Evolutionary conservation across 2,113 vertebrate species (phyloP), one percentile per base, ranked within the genome.

Genomic region (Bambusicola thoracicus): DNA sequence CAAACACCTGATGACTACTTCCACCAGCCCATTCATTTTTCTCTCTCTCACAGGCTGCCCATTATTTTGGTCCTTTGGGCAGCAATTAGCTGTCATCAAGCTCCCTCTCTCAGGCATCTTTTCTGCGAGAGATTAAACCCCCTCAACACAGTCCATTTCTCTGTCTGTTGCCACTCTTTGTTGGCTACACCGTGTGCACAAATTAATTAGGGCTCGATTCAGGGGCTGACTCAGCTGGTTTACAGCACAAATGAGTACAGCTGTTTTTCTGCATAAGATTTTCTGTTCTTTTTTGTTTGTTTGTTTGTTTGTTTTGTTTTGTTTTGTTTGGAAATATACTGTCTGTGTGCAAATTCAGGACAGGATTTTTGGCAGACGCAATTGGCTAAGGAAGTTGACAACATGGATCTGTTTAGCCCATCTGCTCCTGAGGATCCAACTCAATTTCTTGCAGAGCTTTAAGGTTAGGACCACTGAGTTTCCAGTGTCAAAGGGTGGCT

Each of bases 1-100:
- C 48, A 84, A 97, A 97, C 97, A 97, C 97, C 97, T 98, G 97
- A 97, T 96, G 93, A 96, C 96, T 94, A 24, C 91, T 91, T 87
- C 87, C 62, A 93, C 74, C 69, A 94, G 55, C 46, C 75, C 58
- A 84, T 92, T 69, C 81, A 59, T 92, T 95, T 79, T 72, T 82
- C 51, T 92, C 81, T 87, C 87, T 82, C 10, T 85, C 15, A 63
- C 85, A 95, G 81, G 32, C 76, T 86, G 79, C 66, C 82, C 69
- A 96, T 96, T 97, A 93, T 90, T 90, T 93, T 94, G 89, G 46
- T 78, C 41, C 56, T 97, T 59, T 90, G 97, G 95, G 94, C 91
- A 94, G 89, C 91, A 97, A 96, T 96, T 97, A 97, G 92, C 62
- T 87, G 29, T 90, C 93, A 93, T 95, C 92, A 92, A 78, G 80